These are phyloP conservation scores for Drosophila parabipectinata DNA, from an alignment of 1,140 invertebrate species.

Conservation along the genomic window DNA sequence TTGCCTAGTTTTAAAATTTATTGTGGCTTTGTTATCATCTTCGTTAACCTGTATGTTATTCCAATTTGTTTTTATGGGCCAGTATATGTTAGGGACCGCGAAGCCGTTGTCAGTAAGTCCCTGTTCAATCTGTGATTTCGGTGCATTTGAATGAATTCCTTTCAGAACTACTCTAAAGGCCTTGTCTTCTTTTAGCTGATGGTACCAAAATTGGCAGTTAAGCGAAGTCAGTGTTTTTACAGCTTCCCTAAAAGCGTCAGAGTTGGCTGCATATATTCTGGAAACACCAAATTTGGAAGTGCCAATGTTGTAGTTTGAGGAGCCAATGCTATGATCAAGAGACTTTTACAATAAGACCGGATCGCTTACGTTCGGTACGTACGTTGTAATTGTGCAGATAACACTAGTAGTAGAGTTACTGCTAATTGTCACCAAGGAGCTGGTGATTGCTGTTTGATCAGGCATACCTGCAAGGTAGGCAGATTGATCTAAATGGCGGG, in stretches of 20 bases:
- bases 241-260: no score
- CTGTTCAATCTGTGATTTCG: no score
- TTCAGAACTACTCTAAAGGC: no score
- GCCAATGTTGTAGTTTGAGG: not conserved
- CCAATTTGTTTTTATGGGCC: not conserved
- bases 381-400: no score
- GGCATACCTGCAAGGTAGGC: not conserved
- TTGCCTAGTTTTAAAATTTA: not conserved
- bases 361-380: constrained; percentile 6
- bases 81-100: not conserved
- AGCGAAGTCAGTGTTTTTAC: no score
- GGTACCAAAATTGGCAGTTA: no score
- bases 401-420: no score
- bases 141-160: no score
- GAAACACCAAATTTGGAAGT: not conserved
- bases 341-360: constrained; percentile 1
- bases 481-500: no score
- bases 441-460: not conserved
- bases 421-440: constrained; percentile 1
- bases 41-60: not conserved
- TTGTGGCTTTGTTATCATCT: not conserved
- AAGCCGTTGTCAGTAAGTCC: not conserved
- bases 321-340: not conserved
- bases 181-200: no score
- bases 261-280: no score